Evolutionary conservation across 1,140 invertebrate genomes (phyloP).

Genomic region (Papilio glaucus): DNA sequence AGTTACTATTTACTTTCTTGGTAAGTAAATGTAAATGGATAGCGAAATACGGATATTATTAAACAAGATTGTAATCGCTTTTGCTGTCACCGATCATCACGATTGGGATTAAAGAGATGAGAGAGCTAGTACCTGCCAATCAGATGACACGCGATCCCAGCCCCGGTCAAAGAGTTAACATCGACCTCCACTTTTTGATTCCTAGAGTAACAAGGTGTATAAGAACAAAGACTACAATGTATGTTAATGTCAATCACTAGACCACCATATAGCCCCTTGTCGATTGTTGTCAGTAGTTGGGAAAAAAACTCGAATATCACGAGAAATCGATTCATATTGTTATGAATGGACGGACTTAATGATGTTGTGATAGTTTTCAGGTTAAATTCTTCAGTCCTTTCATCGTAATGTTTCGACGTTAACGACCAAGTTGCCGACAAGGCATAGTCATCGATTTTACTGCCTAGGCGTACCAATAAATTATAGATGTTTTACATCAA

Average conservation of each 20-base stretch:
- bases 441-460: too few species aligned
- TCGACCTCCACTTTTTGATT: background rate
- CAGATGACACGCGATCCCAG: background rate
- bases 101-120: background rate
- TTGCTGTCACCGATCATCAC: background rate
- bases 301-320: background rate
- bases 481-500: too few species aligned
- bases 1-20: too few species aligned
- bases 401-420: too few species aligned
- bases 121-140: background rate
- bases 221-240: background rate
- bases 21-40: too few species aligned
- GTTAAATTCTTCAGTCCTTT: too few species aligned
- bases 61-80: background rate
- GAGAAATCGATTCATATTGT: too few species aligned
- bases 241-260: too few species aligned
- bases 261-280: background rate
- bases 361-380: too few species aligned
- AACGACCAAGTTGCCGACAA: too few species aligned
- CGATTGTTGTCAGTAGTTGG: background rate
- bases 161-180: constrained; percentile 4
- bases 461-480: too few species aligned
- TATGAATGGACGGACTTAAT: too few species aligned
- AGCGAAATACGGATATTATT: background rate
- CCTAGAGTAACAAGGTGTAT: background rate